Evolutionary conservation across 2,113 vertebrate species (phyloP).

Genomic region (Cynocephalus volans): DNA sequence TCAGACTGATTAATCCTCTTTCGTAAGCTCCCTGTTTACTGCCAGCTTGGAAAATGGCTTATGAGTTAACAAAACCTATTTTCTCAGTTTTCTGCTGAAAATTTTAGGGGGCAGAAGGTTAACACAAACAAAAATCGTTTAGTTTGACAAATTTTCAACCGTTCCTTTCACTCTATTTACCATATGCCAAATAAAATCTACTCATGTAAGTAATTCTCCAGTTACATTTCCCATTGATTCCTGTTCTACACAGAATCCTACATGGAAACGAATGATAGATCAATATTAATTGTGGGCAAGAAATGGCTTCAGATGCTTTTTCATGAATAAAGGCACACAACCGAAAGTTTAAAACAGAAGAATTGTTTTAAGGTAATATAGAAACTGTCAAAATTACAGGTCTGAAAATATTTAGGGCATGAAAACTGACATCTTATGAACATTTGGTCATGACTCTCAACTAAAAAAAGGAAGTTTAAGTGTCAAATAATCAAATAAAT

Average conservation of each 20-base stretch:
- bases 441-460: neutral
- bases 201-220: constrained; percentile 18
- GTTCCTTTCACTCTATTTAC: constrained; percentile 58
- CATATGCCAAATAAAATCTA: constrained; percentile 55
- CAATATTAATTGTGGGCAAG: constrained; percentile 56
- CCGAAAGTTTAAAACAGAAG: neutral
- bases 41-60: constrained; percentile 41
- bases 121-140: constrained; percentile 61
- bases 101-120: neutral
- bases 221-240: constrained; percentile 52
- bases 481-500: neutral
- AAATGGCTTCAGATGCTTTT: constrained; percentile 5
- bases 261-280: neutral
- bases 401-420: constrained; percentile 33
- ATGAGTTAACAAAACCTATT: constrained; percentile 63
- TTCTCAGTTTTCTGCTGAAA: constrained; percentile 62
- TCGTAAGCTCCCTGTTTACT: neutral
- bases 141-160: constrained; percentile 54
- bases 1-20: neutral
- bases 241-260: neutral
- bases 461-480: neutral
- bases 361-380: neutral
- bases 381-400: neutral
- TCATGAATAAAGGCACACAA: neutral
- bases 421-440: neutral